Percentiles rank a stretch among this genome's conserved stretches.
Conservation (phyloP, 2,113 vertebrate genomes). For the Gnathonemus longibarbis region DNA sequence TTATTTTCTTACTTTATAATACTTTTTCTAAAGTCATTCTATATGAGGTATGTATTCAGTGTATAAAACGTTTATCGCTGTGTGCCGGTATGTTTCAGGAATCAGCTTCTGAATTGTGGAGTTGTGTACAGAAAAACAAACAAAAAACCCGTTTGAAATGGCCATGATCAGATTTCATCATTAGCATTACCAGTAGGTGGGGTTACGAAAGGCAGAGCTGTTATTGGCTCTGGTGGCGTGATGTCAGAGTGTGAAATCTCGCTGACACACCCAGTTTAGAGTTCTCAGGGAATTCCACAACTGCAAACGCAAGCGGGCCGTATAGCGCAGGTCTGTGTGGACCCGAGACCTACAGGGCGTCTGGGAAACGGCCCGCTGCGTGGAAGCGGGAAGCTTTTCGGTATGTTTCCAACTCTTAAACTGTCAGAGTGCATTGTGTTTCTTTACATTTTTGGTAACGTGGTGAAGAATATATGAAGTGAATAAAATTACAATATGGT, state of each 20-base stretch:
- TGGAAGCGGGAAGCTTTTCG: not conserved
- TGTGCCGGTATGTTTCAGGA: slow-evolving; percentile 5
- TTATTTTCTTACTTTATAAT: slow-evolving; percentile 46
- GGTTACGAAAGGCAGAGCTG: slow-evolving; percentile 30
- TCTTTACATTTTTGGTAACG: slow-evolving; percentile 3
- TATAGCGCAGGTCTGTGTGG: slow-evolving; percentile 14
- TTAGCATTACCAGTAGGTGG: not conserved
- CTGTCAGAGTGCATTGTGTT: not conserved
- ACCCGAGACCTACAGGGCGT: not conserved
- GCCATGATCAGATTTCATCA: slow-evolving; percentile 11
- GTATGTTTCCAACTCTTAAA: slow-evolving; percentile 4
- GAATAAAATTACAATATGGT: slow-evolving; percentile 27
- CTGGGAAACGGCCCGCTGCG: not conserved
- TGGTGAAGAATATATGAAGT: slow-evolving; percentile 10
- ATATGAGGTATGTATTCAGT: slow-evolving; percentile 36
- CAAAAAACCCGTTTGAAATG: slow-evolving; percentile 10
- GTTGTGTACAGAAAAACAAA: slow-evolving; percentile 8
- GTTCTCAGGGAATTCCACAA: slow-evolving; percentile 66
- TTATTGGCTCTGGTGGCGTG: slow-evolving; percentile 50
- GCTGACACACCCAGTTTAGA: slow-evolving; percentile 49
- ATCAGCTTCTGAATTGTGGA: slow-evolving; percentile 15
- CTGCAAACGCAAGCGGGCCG: slow-evolving; percentile 43
- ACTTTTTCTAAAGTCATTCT: slow-evolving; percentile 48
- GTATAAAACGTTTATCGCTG: slow-evolving; percentile 22
- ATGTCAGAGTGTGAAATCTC: slow-evolving; percentile 28